Base-by-base conservation (phyloP, 2,113 vertebrate species). In the Antechinus stuartii region DNA sequence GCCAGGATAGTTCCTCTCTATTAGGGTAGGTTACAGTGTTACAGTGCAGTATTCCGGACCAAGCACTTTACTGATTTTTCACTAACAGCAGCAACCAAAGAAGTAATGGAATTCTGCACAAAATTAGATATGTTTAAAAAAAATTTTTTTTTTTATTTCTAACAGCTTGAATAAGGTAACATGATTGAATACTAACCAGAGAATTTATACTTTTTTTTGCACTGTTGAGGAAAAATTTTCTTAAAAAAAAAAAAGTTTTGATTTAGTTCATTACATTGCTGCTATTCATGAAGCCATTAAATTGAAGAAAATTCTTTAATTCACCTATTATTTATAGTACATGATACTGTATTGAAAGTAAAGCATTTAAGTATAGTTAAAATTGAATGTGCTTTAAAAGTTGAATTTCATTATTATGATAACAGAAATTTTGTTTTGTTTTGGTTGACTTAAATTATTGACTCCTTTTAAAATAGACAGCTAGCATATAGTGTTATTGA, bases 1-100 rank as follows among this genome's bases (percentile, higher is more conserved):
- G 96, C 98, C 97, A 98, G 98, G 98, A 98, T 98, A 98, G 98
- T 98, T 98, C 98, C 98, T 98, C 97, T 97, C 97, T 98, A 52
- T 98, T 98, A 98, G 98, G 98, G 98, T 98, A 99, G 98, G 98
- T 99, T 97, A 97, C 96, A 98, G 97, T 96, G 97, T 97, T 97
- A 97, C 91, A 98, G 97, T 97, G 47, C 96, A 97, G 97, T 97
- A 97, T 96, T 97, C 94, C 95, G 98, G 98, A 97, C 96, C 93
- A 96, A 98, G 91, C 97, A 97, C 97, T 98, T 98, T 97, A 96
- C 97, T 98, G 93, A 95, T 97, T 96, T 98, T 97, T 96, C 97
- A 98, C 97, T 98, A 98, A 98, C 97, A 96, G 95, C 94, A 96
- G 97, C 97, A 97, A 96, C 97, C 96, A 95, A 98, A 97, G 97